Evolutionary conservation across 2,888 invertebrate genomes (phyloP).

Genomic region (Graphium colonna): DNA sequence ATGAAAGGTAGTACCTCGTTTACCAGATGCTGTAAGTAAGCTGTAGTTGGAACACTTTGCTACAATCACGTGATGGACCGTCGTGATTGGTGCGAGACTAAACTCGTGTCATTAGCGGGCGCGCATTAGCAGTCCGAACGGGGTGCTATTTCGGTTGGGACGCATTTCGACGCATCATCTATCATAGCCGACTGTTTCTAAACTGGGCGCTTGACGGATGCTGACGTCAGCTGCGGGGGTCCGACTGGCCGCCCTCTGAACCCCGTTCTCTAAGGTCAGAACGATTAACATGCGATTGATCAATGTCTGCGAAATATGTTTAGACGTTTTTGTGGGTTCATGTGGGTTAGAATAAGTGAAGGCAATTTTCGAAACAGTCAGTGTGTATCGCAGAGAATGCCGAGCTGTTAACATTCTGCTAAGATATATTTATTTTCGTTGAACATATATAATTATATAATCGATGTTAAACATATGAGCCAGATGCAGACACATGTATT

Average conservation of each 20-base stretch:
- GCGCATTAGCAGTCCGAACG: slow-evolving; percentile 28
- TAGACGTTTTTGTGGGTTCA: not conserved
- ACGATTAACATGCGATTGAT: slow-evolving; percentile 15
- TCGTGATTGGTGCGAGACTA: not conserved
- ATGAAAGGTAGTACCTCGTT: too few relatives aligned
- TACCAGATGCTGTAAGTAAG: too few relatives aligned
- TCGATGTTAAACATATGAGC: too few relatives aligned
- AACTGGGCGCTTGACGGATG: slow-evolving; percentile 70
- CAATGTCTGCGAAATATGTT: slow-evolving; percentile 3
- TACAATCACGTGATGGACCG: too few relatives aligned
- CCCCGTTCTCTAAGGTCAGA: slow-evolving; percentile 24
- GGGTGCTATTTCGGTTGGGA: slow-evolving; percentile 31
- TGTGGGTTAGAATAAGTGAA: not conserved
- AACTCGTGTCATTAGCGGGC: slow-evolving; percentile 24
- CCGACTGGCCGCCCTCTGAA: slow-evolving; percentile 43
- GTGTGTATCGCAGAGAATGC: too few relatives aligned
- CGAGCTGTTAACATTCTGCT: too few relatives aligned
- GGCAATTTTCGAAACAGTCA: too few relatives aligned
- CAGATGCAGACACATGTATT: too few relatives aligned
- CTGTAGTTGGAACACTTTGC: too few relatives aligned
- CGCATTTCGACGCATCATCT: slow-evolving; percentile 35
- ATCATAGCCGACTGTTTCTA: slow-evolving; percentile 64
- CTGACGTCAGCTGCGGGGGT: slow-evolving; percentile 49
- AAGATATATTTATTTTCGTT: too few relatives aligned
- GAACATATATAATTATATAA: too few relatives aligned